Evolutionary conservation across 1,140 invertebrate species (phyloP), one percentile per base, ranked within the genome.

Genomic region (Formica selysi): DNA sequence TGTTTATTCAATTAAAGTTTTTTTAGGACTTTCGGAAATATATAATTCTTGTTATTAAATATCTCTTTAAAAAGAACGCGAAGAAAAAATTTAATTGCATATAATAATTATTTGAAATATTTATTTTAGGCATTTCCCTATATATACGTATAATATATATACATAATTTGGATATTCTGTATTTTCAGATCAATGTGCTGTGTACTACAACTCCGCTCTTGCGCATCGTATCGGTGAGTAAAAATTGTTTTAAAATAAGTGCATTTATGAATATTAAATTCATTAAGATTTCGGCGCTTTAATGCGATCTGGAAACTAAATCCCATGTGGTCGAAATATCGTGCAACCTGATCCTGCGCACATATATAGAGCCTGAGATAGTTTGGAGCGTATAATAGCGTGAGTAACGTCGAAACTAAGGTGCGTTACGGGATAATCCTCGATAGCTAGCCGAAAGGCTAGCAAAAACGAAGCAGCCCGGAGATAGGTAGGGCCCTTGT

Each of bases 401-500:
- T 19, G 67, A 29, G 8, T 59, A 73, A 41, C 79, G n/a, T 83
- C 38, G 54, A 73, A 83, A 74, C 68, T 83, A 73, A 83, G 26
- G 38, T 61, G 54, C 68, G 79, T 74, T 59, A 81, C 67, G 54
- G 54, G 68, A 83, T 83, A 83, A 83, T 38, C 26, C 19, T 83
- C n/a, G 79, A 83, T 68, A 61, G 44, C 54, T 29, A 13, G 57
- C 26, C 51, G 38, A 38, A 59, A 38, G 51, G 79, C 26, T 68
- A 74, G 79, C 79, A 83, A 83, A 83, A 83, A 83, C 68, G 79
- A 44, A 61, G 19, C 26, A 73, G 38, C 51, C 67, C 51, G 67
- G 74, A 67, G 79, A 48, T 70, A 38, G 64, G n/a, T 61, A 74
- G 19, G 4, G 54, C 54, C 38, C 79, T 67, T 61, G 68, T 44